phyloP scores from a whole-genome alignment of 92 coral and sea anemone species.

The Umimayanthus kanabou region DNA sequence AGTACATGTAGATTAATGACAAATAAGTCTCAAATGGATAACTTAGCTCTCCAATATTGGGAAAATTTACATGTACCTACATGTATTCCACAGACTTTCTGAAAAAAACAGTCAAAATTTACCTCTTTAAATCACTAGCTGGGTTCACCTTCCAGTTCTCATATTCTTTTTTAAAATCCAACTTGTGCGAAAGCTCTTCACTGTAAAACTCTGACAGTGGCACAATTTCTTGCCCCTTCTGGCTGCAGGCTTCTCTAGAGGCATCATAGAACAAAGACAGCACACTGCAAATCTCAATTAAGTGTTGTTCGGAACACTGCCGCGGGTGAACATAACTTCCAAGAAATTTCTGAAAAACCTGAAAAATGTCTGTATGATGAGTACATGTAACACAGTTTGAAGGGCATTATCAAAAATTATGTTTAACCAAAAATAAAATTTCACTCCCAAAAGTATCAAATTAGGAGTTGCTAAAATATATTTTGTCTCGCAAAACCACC shows the following conservation, averaged over 20 bases:
- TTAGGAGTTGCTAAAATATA: too few species aligned
- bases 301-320: slow-evolving; percentile 71
- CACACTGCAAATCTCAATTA: slow-evolving; percentile 73
- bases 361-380: neutral
- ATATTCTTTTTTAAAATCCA: slow-evolving; percentile 96
- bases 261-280: slow-evolving; percentile 70
- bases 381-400: too few species aligned
- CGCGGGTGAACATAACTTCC: slow-evolving; percentile 71
- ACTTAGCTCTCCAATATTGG: too few species aligned
- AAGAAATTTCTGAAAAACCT: slow-evolving; percentile 81
- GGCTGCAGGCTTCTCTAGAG: slow-evolving; percentile 39
- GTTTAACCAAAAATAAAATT: too few species aligned
- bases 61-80: too few species aligned
- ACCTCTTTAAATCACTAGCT: slow-evolving; percentile 44
- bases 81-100: neutral
- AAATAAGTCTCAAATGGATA: too few species aligned
- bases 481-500: too few species aligned
- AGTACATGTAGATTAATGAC: too few species aligned
- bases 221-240: slow-evolving; percentile 36
- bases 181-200: slow-evolving; percentile 88
- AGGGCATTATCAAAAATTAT: too few species aligned
- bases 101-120: neutral
- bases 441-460: too few species aligned
- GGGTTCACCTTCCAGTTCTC: slow-evolving; percentile 71
- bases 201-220: slow-evolving; percentile 80